phyloP scores from a whole-genome alignment of 1,140 invertebrate species.

The Calephelis nemesis region DNA sequence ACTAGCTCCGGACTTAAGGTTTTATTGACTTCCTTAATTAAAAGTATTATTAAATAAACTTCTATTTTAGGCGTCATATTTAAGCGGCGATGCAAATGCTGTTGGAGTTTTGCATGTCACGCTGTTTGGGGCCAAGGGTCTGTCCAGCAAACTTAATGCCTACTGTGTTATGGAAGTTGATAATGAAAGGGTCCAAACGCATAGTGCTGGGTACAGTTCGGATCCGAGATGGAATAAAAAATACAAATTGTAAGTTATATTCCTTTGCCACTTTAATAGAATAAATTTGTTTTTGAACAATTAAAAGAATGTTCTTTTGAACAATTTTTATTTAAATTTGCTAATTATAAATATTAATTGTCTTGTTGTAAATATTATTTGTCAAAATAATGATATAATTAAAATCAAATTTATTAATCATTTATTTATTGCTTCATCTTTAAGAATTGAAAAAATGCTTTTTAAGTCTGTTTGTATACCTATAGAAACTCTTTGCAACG shows the following conservation, averaged over 20 bases:
- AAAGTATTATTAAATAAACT: neutral
- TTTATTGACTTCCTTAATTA: too few species aligned
- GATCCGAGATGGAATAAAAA: constrained; percentile 97
- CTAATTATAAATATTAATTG: neutral
- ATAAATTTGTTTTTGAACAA: neutral
- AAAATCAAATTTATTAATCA: too few species aligned
- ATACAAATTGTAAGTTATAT: constrained; percentile 93
- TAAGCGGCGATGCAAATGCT: constrained; percentile 87
- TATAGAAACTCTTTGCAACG: too few species aligned
- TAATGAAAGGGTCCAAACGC: constrained; percentile 96
- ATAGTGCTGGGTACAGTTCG: constrained; percentile 96
- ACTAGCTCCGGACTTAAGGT: too few species aligned
- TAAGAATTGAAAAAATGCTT: too few species aligned
- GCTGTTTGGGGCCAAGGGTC: constrained; percentile 90
- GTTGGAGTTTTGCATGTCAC: constrained; percentile 92
- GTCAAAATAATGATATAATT: too few species aligned
- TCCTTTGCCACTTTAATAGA: neutral
- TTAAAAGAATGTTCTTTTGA: too few species aligned
- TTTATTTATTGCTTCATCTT: too few species aligned
- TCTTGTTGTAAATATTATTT: neutral
- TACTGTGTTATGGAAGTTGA: constrained; percentile 97
- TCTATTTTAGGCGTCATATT: constrained; percentile 49
- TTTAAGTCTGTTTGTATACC: too few species aligned
- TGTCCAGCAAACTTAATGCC: constrained; percentile 94
- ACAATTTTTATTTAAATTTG: neutral